A percentile compares a stretch with the other conserved stretches of the same genome.
These are phyloP conservation scores for Aricia agestis DNA, from an alignment of 1,140 invertebrate species.

Conservation along the genomic window DNA sequence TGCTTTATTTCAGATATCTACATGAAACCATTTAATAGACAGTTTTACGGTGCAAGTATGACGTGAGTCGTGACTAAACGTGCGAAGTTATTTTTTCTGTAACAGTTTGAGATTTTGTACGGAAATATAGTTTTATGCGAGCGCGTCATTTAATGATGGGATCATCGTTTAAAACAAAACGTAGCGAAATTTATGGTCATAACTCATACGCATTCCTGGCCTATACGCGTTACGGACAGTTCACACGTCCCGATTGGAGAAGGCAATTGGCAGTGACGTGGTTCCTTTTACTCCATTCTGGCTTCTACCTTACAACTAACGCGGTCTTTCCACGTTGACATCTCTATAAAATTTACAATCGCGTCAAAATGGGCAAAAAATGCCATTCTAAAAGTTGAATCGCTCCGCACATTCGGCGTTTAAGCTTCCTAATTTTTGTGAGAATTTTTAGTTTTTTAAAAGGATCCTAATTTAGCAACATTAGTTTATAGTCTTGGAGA, in stretches of 20 bases:
- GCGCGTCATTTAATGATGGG: conserved; percentile 12
- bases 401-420: too few species aligned
- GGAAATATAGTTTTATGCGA: conserved; percentile 13
- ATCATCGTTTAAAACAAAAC: conserved; percentile 14
- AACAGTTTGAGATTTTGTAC: conserved; percentile 4
- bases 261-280: too few species aligned
- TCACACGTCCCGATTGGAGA: background rate
- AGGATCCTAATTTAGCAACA: background rate
- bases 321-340: too few species aligned
- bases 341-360: too few species aligned
- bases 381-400: too few species aligned
- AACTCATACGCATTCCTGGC: background rate
- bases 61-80: background rate
- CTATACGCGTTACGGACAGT: background rate
- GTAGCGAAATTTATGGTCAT: conserved; percentile 6
- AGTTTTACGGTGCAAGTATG: background rate
- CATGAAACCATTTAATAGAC: too few species aligned
- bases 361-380: too few species aligned
- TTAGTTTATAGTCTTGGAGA: background rate
- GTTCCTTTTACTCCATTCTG: too few species aligned
- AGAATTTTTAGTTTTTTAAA: background rate
- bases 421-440: background rate
- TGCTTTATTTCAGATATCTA: background rate
- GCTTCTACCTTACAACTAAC: too few species aligned
- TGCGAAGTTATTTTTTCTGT: conserved; percentile 2